phyloP scores from a whole-genome alignment of 2,113 vertebrate species.

The Serinus canaria region DNA sequence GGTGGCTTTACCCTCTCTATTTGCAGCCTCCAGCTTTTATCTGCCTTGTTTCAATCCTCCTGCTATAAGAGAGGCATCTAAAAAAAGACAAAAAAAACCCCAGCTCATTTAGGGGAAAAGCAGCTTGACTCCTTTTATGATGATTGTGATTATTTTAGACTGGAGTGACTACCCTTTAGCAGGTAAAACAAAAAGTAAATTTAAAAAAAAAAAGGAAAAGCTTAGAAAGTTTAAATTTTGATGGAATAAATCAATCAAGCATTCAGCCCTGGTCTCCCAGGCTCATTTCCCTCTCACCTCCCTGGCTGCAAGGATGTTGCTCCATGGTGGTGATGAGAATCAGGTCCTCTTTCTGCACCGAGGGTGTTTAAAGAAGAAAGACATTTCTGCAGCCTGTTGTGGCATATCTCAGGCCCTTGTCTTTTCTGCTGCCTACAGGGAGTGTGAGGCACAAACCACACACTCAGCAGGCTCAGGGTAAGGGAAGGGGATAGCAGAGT shows the following conservation, averaged over 20 bases:
- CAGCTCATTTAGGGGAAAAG: background rate
- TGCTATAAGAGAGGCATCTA: background rate
- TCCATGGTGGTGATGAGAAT: background rate
- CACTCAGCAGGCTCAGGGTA: background rate
- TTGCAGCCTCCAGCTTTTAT: constrained; percentile 22
- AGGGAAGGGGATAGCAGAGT: background rate
- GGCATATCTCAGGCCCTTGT: background rate
- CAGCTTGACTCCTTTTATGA: constrained; percentile 13
- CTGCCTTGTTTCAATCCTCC: constrained; percentile 6
- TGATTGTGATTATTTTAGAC: constrained; percentile 28
- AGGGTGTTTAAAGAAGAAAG: background rate
- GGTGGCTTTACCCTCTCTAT: constrained; percentile 38
- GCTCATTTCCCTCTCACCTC: background rate
- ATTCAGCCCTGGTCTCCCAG: background rate
- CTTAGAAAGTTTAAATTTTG: background rate
- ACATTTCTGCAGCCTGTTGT: background rate
- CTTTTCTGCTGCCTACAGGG: background rate
- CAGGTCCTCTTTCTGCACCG: background rate
- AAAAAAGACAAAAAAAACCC: background rate
- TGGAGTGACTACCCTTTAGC: background rate
- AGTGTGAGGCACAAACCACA: background rate
- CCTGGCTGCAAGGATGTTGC: background rate
- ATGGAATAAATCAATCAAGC: constrained; percentile 3
- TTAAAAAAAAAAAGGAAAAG: background rate
- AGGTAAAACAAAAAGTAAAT: background rate